Evolutionary conservation across 2,797 vertebrate species (phyloP).

Genomic region (Sebastes taczanowskii): DNA sequence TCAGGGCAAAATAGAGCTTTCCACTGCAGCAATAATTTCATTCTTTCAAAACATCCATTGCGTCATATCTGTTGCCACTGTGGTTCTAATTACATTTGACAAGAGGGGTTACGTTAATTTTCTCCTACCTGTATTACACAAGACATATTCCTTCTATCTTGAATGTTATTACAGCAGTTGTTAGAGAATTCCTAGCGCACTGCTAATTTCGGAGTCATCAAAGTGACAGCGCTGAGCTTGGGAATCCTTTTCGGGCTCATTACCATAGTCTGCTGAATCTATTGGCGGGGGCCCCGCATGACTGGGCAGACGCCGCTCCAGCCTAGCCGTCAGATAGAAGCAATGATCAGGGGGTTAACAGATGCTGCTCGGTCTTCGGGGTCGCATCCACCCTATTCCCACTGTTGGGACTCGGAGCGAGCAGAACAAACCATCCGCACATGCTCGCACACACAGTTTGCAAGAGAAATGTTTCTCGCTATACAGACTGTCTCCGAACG

Average conservation of each 20-base stretch:
- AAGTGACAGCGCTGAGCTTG: slow-evolving; percentile 72
- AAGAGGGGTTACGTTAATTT: slow-evolving; percentile 69
- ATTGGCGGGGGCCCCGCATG: slow-evolving; percentile 69
- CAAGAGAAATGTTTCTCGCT: slow-evolving; percentile 7
- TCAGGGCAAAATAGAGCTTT: slow-evolving; percentile 30
- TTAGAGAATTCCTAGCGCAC: slow-evolving; percentile 59
- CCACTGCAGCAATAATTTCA: slow-evolving; percentile 41
- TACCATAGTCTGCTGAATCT: slow-evolving; percentile 75
- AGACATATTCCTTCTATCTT: slow-evolving; percentile 62
- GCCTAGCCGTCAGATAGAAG: slow-evolving; percentile 63
- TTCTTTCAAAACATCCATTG: slow-evolving; percentile 52
- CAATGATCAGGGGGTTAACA: slow-evolving; percentile 76
- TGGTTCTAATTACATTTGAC: slow-evolving; percentile 72
- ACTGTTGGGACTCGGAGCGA: slow-evolving; percentile 39
- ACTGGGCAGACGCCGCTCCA: slow-evolving; percentile 59
- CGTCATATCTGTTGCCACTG: slow-evolving; percentile 40
- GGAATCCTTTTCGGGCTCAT: slow-evolving; percentile 75
- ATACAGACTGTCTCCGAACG: neutral
- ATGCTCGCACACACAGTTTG: slow-evolving; percentile 2
- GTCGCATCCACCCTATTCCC: slow-evolving; percentile 66
- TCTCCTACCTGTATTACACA: slow-evolving; percentile 59
- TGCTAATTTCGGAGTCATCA: slow-evolving; percentile 77
- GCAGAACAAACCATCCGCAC: slow-evolving; percentile 2
- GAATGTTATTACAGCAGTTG: slow-evolving; percentile 74
- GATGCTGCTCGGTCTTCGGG: slow-evolving; percentile 68